Base-by-base conservation (phyloP, 1,140 invertebrate genomes). In the Fopius arisanus region DNA sequence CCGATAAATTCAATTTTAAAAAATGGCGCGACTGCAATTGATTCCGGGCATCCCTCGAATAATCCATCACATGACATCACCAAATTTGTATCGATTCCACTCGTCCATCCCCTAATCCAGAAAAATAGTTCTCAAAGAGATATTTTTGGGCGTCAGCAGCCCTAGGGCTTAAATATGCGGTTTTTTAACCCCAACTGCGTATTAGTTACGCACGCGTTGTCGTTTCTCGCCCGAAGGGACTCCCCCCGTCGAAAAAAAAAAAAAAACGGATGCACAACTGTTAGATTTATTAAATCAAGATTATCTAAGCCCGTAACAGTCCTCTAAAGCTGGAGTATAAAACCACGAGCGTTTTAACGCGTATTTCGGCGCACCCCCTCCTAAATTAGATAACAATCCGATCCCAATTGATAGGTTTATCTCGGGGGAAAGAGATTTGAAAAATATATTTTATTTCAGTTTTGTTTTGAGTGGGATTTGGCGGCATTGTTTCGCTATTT, bases 211-310 rank as follows among this genome's bases (percentile, higher is more conserved):
- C 84, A 84, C 85, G 79, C 86, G 82, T 82, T 85, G 82, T 78
- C 76, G 67, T 79, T 71, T 77, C 75, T 78, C 76, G 62, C 72
- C 43, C 63, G 74, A 54, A 69, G 75, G 68, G 71, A 62, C 28
- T 21, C 48, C 62, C 54, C 51, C 6, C 59, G n/a, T n/a, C n/a
- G n/a, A n/a, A n/a, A n/a, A n/a, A n/a, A n/a, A n/a, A n/a, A 16
- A 37, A 65, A 33, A 65, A 65, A 65, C 74, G 62, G 74, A 70
- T 78, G 80, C 84, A 81, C 86, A 88, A 87, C 86, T 87, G 87
- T 87, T 87, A 86, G 86, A 88, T 88, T 88, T 87, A 88, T 88
- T 88, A 88, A 88, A 88, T 88, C 85, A 84, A 86, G 86, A 88
- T 88, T 88, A 88, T 87, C 84, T 84, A 84, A 87, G 83, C 83